Evolutionary conservation across 1,140 invertebrate species (phyloP), one percentile per base, ranked within the genome.

Genomic region (Papilio polyxenes): DNA sequence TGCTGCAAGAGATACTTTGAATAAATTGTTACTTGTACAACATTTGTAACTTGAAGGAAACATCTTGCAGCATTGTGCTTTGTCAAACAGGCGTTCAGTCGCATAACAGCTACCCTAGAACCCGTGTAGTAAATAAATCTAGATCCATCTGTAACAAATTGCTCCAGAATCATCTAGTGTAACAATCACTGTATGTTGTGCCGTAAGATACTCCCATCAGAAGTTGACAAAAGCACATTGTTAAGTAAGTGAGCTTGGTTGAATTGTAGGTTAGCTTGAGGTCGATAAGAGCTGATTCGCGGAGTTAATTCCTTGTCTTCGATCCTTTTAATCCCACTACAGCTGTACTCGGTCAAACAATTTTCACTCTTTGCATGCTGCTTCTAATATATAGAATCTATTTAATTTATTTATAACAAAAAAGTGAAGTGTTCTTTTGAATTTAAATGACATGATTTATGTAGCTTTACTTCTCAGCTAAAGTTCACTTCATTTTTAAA

Each of bases 91-190:
- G 89, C 90, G 92, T 93, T 92, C 89, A 91, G 88, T 91, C 89
- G 91, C 91, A 90, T 94, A 92, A 94, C 90, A 86, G 92, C 93
- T 94, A 93, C 85, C 88, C 88, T 94, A 94, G 92, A 87, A 89
- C 87, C 91, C 90, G 91, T 90, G 90, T 94, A 94, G 93, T 89
- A 87, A 84, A 84, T 77, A 91, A 87, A 90, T 86, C 81, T 93
- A 93, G 92, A 84, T 89, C 80, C 92, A 93, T 94, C 83, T 86
- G 91, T 93, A 92, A 92, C 87, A 89, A 86, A 91, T 90, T 88
- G 89, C 87, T 92, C 89, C 87, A 92, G 90, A 78, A 87, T 91
- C 92, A 93, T 92, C 75, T 94, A 93, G 93, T 89, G 86, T 92
- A 89, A 93, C 91, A 87, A 88, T 92, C 92, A 93, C 89, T 86